phyloP scores from a whole-genome alignment of 2,113 vertebrate genomes.

The Brachyistius frenatus region DNA sequence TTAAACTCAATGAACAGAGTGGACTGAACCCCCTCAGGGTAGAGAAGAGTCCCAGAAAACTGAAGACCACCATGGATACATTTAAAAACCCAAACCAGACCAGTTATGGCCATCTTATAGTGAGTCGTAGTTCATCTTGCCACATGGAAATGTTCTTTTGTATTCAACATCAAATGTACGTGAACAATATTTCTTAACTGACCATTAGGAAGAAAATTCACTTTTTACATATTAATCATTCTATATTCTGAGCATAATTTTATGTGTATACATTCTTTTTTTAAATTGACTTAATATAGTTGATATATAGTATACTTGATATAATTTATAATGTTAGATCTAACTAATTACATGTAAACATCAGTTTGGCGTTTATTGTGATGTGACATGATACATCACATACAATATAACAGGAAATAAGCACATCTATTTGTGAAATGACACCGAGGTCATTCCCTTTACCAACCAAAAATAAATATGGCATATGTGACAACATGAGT shows the following conservation, averaged over 20 bases:
- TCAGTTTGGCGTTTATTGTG: no score
- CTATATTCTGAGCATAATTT: no score
- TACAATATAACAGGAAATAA: no score
- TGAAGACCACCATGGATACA: constrained; percentile 31
- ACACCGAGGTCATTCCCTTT: neutral
- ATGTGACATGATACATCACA: no score
- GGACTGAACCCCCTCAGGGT: constrained; percentile 22
- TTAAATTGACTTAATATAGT: no score
- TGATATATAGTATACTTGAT: no score
- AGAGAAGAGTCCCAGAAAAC: constrained; percentile 28
- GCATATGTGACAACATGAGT: neutral
- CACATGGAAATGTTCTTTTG: neutral
- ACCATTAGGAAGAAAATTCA: no score
- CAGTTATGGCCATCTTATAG: neutral
- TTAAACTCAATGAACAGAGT: constrained; percentile 28
- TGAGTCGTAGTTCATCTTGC: neutral
- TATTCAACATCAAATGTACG: neutral
- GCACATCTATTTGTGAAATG: neutral
- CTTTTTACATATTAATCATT: no score
- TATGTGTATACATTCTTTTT: no score
- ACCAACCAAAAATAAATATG: neutral
- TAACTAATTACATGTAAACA: no score
- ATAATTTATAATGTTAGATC: no score
- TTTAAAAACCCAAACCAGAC: constrained; percentile 15
- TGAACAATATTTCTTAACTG: no score